A percentile compares a stretch with the other conserved stretches of the same genome.
Conservation (phyloP, 2,113 vertebrate genomes). For the Muntiacus reevesi region DNA sequence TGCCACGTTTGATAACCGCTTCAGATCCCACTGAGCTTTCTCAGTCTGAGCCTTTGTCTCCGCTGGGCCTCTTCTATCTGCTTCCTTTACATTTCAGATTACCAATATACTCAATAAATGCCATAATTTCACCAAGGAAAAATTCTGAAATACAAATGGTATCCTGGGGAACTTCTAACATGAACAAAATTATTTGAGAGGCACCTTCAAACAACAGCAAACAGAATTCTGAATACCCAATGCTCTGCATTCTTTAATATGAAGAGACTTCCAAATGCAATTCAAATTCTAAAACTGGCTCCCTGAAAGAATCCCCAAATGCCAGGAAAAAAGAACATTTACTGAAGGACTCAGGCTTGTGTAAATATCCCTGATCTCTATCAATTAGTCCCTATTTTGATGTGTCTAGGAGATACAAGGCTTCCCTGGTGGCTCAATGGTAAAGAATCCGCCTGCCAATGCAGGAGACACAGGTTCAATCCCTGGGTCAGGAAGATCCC, state of each 20-base stretch:
- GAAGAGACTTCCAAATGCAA: not conserved
- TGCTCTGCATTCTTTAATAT: not conserved
- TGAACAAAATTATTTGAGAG: not conserved
- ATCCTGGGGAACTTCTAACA: not conserved
- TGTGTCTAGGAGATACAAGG: not conserved
- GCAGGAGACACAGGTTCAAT: not conserved
- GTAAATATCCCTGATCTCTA: not conserved
- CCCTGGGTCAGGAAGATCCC: not conserved
- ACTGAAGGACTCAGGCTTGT: not conserved
- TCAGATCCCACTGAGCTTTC: not conserved
- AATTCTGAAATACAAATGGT: not conserved
- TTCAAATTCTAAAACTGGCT: not conserved
- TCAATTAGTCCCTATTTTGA: not conserved
- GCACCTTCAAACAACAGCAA: not conserved
- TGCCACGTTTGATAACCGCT: not conserved
- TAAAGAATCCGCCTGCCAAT: not conserved
- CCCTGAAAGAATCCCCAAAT: not conserved
- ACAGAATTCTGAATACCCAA: not conserved
- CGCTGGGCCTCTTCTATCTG: not conserved
- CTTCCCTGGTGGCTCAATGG: not conserved
- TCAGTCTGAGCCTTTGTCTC: not conserved
- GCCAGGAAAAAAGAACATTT: not conserved
- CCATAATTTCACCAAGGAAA: not conserved
- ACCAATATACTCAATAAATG: not conserved
- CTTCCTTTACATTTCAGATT: not conserved